These are phyloP conservation scores for Ctenosaura bakeri DNA, from an alignment of 2,797 vertebrate species.

Conservation along the genomic window DNA sequence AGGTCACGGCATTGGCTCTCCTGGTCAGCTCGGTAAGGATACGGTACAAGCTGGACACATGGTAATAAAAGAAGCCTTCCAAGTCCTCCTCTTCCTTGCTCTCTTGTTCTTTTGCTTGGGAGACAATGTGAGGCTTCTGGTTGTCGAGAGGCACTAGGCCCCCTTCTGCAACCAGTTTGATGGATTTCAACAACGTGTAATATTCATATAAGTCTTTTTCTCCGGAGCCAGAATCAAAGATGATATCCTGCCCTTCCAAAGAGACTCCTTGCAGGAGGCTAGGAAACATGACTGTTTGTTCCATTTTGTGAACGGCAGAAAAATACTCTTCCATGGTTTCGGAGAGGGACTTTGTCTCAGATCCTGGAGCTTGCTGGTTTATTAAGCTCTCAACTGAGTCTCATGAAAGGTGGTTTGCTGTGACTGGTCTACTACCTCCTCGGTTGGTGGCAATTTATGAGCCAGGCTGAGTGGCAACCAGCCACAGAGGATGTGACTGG, in stretches of 20 bases:
- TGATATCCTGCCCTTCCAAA: conserved; percentile 50
- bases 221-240: not conserved
- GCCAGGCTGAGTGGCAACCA: not conserved
- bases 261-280: conserved; percentile 88
- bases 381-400: conserved; percentile 65
- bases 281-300: conserved; percentile 90
- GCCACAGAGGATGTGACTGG: not conserved
- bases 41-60: conserved; percentile 86
- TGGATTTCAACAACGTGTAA: conserved; percentile 88
- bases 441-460: conserved; percentile 16
- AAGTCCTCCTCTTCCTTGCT: conserved; percentile 75
- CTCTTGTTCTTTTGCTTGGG: conserved; percentile 45
- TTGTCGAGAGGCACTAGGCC: conserved; percentile 77
- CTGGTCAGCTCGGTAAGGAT: conserved; percentile 86
- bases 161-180: conserved; percentile 84
- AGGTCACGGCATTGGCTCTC: conserved; percentile 84
- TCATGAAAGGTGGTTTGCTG: too few relatives aligned
- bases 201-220: conserved; percentile 81
- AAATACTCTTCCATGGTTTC: conserved; percentile 84
- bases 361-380: conserved; percentile 65
- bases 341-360: conserved; percentile 75
- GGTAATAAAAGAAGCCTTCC: conserved; percentile 85
- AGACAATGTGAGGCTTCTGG: conserved; percentile 55
- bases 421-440: too few relatives aligned
- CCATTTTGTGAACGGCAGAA: conserved; percentile 85